Base-by-base conservation (phyloP, 2,113 vertebrate species). In the Pachypanchax playfairii region DNA sequence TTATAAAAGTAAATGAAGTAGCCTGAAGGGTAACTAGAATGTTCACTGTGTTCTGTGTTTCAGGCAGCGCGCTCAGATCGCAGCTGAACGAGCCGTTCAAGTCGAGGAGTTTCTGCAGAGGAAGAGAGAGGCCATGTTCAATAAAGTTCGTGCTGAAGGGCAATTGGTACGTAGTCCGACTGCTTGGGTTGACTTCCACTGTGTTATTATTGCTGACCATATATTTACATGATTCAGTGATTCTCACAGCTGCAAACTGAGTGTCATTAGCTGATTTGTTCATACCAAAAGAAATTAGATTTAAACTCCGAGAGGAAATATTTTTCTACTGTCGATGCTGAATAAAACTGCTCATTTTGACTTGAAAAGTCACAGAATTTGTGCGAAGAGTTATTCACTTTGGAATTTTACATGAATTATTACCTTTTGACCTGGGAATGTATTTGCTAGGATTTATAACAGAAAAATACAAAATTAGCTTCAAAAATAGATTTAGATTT, bases 131-230 rank as follows among this genome's bases (percentile, higher is more conserved):
- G 97, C 97, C 28, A 91, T 96, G 93, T 91, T 95, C 82, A 98
- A 99, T 85, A 99, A 99, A 91, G 96, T 96, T 26, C 95, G 96
- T 41, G 97, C 95, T 1, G 95, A 98, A 83, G 97, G 97, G 82
- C 96, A 98, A 58, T 87, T 95, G 96, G 97, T 99, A 97, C 44
- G 94, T 74, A 69, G 25, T 49, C 25, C 60, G 12, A 31, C 58
- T 33, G 38, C n/a, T n/a, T 3, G 6, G 35, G 4, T 8, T 14
- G 18, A 21, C n/a, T 44, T 35, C 1, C 8, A 5, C 11, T 33
- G 26, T 3, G 3, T 5, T 36, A 24, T 24, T 14, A 36, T 24
- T 20, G 4, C 4, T 36, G 35, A 33, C n/a, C 28, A 7, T 3
- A 6, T 15, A 8, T 42, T 22, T 22, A 50, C n/a, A n/a, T n/a